Conservation (phyloP, 2,113 vertebrate genomes). For the Phasianus colchicus region DNA sequence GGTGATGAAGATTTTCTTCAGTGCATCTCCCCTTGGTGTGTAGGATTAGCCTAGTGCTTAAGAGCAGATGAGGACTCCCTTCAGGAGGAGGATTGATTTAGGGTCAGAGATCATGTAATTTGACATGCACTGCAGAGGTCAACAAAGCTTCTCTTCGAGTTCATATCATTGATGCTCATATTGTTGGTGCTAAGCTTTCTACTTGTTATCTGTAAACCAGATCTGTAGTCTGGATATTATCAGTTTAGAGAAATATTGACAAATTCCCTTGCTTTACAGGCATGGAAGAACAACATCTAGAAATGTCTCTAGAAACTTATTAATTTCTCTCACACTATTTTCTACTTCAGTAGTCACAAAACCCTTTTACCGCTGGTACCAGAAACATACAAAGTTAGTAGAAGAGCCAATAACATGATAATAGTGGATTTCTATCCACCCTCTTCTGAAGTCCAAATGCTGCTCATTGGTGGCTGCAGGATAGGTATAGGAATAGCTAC, state of each 20-base stretch:
- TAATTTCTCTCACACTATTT: neutral
- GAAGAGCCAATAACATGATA: accelerated
- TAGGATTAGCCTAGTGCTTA: neutral
- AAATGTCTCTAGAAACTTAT: neutral
- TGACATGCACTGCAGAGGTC: neutral
- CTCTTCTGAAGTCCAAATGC: neutral
- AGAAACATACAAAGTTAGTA: neutral
- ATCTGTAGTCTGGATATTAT: neutral
- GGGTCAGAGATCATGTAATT: neutral
- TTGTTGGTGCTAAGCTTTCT: neutral
- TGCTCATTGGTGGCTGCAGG: neutral
- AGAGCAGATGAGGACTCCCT: neutral
- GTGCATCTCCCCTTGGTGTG: neutral
- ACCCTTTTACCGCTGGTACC: neutral
- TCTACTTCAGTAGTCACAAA: neutral
- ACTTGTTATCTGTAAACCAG: neutral
- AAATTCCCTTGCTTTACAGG: neutral
- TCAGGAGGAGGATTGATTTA: neutral
- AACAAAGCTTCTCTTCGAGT: neutral
- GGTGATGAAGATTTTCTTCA: neutral
- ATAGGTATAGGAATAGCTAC: neutral
- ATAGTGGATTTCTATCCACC: neutral
- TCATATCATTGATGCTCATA: neutral
- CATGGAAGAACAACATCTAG: neutral
- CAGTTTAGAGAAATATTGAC: neutral